Conservation (phyloP, 2,113 vertebrate species). For the Haemorhous mexicanus region DNA sequence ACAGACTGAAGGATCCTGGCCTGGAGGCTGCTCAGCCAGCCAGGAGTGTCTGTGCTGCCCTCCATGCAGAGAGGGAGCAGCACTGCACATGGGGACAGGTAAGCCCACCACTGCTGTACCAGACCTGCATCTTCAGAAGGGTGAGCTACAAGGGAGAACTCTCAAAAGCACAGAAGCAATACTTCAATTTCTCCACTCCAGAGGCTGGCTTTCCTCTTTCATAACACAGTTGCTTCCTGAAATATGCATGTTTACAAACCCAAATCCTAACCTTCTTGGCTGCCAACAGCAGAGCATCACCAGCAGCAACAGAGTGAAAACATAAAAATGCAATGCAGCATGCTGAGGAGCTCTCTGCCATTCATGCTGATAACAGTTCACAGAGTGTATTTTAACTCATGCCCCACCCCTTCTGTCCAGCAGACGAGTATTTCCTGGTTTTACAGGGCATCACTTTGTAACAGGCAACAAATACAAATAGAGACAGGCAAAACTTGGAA, state of each 20-base stretch:
- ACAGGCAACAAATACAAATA: not conserved
- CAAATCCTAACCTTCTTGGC: not conserved
- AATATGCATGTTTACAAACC: not conserved
- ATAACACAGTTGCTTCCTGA: not conserved
- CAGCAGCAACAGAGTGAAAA: not conserved
- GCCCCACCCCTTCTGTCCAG: not conserved
- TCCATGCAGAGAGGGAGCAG: not conserved
- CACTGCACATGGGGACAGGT: not conserved
- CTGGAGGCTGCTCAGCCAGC: not conserved
- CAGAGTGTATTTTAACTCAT: not conserved
- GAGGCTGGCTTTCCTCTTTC: not conserved
- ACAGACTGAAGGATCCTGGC: not conserved
- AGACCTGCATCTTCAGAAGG: not conserved
- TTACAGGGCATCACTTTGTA: not conserved
- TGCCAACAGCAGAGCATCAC: not conserved
- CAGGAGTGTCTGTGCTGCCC: not conserved
- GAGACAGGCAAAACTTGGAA: not conserved
- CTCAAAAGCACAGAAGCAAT: not conserved
- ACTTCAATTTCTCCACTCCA: not conserved
- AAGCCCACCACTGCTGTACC: not conserved
- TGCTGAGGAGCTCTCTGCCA: rapidly evolving
- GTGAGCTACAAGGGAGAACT: not conserved
- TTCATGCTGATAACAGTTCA: not conserved
- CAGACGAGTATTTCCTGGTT: not conserved
- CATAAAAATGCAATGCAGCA: not conserved